These are phyloP conservation scores for Athene noctua DNA, from an alignment of 2,113 vertebrate species.

Conservation along the genomic window DNA sequence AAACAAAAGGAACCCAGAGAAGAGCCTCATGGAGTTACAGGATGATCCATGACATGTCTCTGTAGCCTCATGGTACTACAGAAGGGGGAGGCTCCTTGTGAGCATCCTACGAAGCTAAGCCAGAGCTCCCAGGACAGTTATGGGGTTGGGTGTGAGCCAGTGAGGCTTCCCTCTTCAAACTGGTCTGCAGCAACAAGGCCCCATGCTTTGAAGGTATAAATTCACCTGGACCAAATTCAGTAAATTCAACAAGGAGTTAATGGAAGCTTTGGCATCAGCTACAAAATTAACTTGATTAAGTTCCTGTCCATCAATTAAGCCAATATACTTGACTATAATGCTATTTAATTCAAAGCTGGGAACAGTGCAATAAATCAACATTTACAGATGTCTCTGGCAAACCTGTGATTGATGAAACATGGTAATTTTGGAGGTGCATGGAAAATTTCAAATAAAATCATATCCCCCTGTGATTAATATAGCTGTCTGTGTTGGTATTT, in stretches of 20 bases:
- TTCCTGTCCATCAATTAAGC: constrained; percentile 74
- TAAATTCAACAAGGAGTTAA: constrained; percentile 64
- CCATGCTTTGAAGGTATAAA: not conserved
- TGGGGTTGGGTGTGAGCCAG: not conserved
- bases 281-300: constrained; percentile 70
- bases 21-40: not conserved
- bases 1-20: not conserved
- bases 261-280: constrained; percentile 2
- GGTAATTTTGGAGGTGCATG: constrained; percentile 48
- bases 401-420: constrained; percentile 73
- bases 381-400: constrained; percentile 71
- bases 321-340: constrained; percentile 59
- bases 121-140: not conserved
- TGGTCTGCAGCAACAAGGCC: not conserved
- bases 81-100: not conserved
- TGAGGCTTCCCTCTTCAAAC: not conserved
- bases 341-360: constrained; percentile 70
- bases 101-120: not conserved
- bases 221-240: not conserved
- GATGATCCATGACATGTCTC: not conserved
- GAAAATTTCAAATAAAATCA: constrained; percentile 73
- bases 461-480: constrained; percentile 71
- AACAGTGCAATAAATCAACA: constrained; percentile 73
- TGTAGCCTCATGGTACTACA: not conserved
- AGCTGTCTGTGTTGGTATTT: constrained; percentile 69